Evolutionary conservation across 2,888 invertebrate species (phyloP).

Genomic region (Cremastobaeus sp.): DNA sequence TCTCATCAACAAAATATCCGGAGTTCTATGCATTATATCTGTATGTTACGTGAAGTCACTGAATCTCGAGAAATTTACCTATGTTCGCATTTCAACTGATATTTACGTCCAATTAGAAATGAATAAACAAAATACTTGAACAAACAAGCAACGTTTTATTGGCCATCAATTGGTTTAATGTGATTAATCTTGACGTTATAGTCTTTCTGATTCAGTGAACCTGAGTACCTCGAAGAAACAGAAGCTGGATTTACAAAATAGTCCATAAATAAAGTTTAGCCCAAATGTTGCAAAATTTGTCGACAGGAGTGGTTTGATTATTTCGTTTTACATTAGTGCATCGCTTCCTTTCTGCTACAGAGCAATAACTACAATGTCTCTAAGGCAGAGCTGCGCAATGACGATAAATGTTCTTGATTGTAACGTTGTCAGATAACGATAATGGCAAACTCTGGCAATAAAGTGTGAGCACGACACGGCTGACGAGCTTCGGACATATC

Average conservation of each 20-base stretch:
- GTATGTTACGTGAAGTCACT: constrained; percentile 39
- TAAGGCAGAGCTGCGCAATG: constrained; percentile 28
- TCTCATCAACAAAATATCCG: constrained; percentile 59
- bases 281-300: constrained; percentile 39
- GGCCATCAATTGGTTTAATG: too few species aligned
- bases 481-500: constrained; percentile 48
- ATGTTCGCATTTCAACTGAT: constrained; percentile 17
- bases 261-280: constrained; percentile 23
- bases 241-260: too few species aligned
- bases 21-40: constrained; percentile 62
- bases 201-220: too few species aligned
- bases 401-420: constrained; percentile 46
- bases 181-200: too few species aligned
- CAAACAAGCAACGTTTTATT: too few species aligned
- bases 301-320: constrained; percentile 22
- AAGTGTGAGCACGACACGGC: constrained; percentile 45
- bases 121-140: background rate
- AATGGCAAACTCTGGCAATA: constrained; percentile 53
- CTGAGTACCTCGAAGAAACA: too few species aligned
- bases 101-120: background rate
- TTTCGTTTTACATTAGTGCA: constrained; percentile 34
- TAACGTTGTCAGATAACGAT: constrained; percentile 56
- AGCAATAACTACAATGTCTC: constrained; percentile 38
- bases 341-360: constrained; percentile 36
- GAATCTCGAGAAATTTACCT: constrained; percentile 11